phyloP scores from a whole-genome alignment of 1,140 invertebrate species.

The Phenacoccus solenopsis region DNA sequence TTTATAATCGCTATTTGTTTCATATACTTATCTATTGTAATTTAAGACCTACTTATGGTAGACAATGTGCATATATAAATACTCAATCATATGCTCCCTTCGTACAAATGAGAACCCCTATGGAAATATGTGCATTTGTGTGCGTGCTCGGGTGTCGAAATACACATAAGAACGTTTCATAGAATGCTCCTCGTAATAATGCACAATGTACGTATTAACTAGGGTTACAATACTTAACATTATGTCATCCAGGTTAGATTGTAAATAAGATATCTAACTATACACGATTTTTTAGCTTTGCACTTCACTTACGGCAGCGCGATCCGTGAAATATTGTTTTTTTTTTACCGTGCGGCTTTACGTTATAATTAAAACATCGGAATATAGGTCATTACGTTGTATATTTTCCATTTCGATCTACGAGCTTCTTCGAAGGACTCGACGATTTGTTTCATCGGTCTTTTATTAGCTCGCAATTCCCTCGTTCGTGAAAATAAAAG shows the following conservation, averaged over 20 bases:
- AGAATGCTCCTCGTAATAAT: slow-evolving; percentile 10
- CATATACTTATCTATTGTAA: not conserved
- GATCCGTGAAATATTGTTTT: not conserved
- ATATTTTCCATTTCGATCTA: not conserved
- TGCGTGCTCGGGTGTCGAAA: slow-evolving; percentile 10
- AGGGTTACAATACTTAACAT: slow-evolving; percentile 16
- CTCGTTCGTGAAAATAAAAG: not conserved
- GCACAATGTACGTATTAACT: slow-evolving; percentile 4
- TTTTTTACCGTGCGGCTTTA: not conserved
- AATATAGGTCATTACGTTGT: not conserved
- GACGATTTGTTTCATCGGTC: not conserved
- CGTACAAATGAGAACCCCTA: not conserved
- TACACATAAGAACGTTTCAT: not conserved
- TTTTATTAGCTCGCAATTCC: not conserved
- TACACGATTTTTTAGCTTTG: slow-evolving; percentile 14
- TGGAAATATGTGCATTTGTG: not conserved
- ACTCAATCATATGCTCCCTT: too few relatives aligned
- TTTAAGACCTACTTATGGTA: not conserved
- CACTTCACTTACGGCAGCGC: not conserved
- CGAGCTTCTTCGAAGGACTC: too few relatives aligned
- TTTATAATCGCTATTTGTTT: not conserved
- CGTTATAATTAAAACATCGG: not conserved
- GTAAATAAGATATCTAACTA: slow-evolving; percentile 7
- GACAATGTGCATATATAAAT: not conserved
- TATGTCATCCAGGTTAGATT: slow-evolving; percentile 17